Evolutionary conservation across 2,113 vertebrate species (phyloP), one percentile per base, ranked within the genome.

Genomic region (Thamnaconus septentrionalis): DNA sequence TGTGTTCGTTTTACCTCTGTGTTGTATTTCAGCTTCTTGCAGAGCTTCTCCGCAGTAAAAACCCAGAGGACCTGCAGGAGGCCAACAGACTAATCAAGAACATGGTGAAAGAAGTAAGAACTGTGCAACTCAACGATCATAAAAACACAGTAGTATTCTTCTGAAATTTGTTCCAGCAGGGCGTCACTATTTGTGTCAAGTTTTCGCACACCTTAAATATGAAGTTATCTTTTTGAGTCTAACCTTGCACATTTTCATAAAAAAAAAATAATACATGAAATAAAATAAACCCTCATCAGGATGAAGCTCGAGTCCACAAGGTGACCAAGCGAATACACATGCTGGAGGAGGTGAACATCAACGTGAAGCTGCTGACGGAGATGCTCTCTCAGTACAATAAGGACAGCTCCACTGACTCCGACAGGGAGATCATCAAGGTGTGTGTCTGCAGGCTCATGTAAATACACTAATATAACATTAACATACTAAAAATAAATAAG

Each of bases 31-130:
- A 98, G 96, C 87, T 98, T 57, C 91, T 99, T 81, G 95, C 96
- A 67, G 96, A 95, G 82, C 91, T 99, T 52, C 90, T 99, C 47
- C 95, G 95, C 76, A 99, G 97, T 88, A 99, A 98, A 90, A 99
- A 99, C 74, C 97, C 96, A 41, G 97, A 98, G 67, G 97, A 99
- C 72, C 92, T 99, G 0, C 97, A 97, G 66, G 96, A 98, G 80
- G 97, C 97, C 59, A 99, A 99, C 87, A 94, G 95, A 75, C 90
- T 99, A 52, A 99, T 99, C 85, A 99, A 99, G 91, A 97, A 95
- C 85, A 99, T 99, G 97, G 97, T 99, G 81, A 99, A 99, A 86
- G 97, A 99, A 93, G 97, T 98, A 83, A 92, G 93, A 63, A 7
- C 2, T 3, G 7, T 66, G 5, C 48, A 31, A 31, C 1, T 31